A percentile compares a stretch with the other conserved stretches of the same genome.
Evolutionary conservation across 53 echinoderm and acorn worm species (phyloP).

Genomic region (Luidia sarsii): DNA sequence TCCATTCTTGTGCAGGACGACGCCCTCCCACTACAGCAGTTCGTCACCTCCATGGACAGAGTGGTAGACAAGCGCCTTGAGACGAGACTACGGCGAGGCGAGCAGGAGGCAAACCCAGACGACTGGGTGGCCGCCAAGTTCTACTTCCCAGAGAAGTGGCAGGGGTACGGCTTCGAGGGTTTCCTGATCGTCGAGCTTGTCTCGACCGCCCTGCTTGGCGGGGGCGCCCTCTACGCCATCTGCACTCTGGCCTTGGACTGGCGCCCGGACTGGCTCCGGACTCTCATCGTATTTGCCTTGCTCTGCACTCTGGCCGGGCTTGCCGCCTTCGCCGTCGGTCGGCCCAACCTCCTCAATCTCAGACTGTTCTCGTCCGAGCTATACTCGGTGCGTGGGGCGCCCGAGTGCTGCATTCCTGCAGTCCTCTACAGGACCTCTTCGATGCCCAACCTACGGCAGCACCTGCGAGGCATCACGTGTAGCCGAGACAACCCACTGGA

Average conservation of each 20-base stretch:
- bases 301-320: constrained; percentile 16
- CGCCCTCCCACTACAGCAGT: constrained; percentile 38
- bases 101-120: constrained; percentile 12
- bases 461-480: constrained; percentile 31
- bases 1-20: constrained; percentile 57
- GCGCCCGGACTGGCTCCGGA: neutral
- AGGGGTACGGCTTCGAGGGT: constrained; percentile 29
- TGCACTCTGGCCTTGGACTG: neutral
- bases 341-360: constrained; percentile 32
- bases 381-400: constrained; percentile 24
- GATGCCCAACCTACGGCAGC: neutral
- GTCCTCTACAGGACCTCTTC: constrained; percentile 39
- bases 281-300: neutral
- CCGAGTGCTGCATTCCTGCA: constrained; percentile 61
- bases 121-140: constrained; percentile 50
- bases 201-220: constrained; percentile 29
- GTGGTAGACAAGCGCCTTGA: constrained; percentile 42
- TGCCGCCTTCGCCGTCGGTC: constrained; percentile 28
- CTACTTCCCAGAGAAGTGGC: constrained; percentile 66
- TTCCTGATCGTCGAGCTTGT: constrained; percentile 33
- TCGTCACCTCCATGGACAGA: constrained; percentile 33
- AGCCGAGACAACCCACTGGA: constrained; percentile 21
- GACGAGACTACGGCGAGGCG: constrained; percentile 7
- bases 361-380: constrained; percentile 15
- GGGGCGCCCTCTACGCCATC: constrained; percentile 26